Evolutionary conservation across 2,888 invertebrate genomes (phyloP), one percentile per base, ranked within the genome.

Genomic region (Mythimna loreyi): DNA sequence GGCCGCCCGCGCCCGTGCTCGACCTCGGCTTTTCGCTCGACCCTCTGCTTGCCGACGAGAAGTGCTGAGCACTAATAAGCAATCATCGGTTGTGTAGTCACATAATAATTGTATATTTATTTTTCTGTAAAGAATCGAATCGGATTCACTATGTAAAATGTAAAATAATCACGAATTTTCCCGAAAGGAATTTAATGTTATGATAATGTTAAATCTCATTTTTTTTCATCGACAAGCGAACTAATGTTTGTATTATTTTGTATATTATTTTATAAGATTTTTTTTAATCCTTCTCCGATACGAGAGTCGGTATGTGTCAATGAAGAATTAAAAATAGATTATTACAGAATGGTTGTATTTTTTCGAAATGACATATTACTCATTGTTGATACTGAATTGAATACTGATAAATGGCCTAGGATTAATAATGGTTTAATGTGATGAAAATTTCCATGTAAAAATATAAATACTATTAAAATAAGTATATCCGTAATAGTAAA

Each of bases 381-480:
- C 91, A 91, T 89, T 92, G 93, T 94, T 93, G 92, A 92, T 91
- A 92, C 91, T 92, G 93, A 94, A 90, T 91, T 92, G 90, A 93
- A 90, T 92, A 93, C 91, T 92, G 92, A 91, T 90, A 92, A 92
- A 94, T 92, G 94, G 95, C 94, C 95, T 95, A 94, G 93, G 88
- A 90, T 91, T 92, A 93, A 90, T 92, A 86, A 92, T 92, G 89
- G 90, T 94, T 90, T 93, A 93, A 92, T 95, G 95, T 95, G 95
- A 95, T 95, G 94, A 92, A 92, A 94, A 92, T 94, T 95, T 95
- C 94, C 95, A 94, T 96, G 95, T 96, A 95, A 95, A 95, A 95
- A 96, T 95, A 95, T 95, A 95, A 95, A 96, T 95, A 95, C 90
- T 93, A 92, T 92, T 92, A 91, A 89, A 91, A 89, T 95, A 95